Percentiles rank a stretch among this genome's conserved stretches.
Conservation (phyloP, 2,113 vertebrate genomes). For the Charina bottae region DNA sequence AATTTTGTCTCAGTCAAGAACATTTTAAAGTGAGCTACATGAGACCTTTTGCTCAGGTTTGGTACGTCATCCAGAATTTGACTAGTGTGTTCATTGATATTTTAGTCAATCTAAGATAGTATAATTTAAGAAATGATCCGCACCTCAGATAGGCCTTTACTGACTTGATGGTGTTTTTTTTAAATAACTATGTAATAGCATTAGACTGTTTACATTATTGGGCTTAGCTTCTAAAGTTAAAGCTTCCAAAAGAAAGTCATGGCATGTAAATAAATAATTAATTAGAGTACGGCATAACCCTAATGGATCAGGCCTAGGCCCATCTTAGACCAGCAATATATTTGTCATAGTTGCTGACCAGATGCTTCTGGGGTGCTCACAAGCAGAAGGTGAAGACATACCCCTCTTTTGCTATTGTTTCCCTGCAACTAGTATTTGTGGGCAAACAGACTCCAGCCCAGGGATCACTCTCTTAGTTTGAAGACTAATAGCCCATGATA, state of each 20-base stretch:
- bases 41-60: constrained; percentile 44
- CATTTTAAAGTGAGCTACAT: constrained; percentile 38
- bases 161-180: background rate
- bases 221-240: background rate
- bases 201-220: background rate
- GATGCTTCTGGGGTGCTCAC: background rate
- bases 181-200: background rate
- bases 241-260: background rate
- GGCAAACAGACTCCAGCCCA: background rate
- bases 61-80: constrained; percentile 18
- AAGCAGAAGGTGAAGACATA: background rate
- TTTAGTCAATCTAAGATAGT: background rate
- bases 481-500: background rate
- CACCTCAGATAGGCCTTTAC: background rate
- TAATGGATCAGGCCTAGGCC: background rate
- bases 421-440: background rate
- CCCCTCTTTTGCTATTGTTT: background rate
- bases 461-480: background rate
- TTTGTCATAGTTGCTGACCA: background rate
- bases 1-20: constrained; percentile 73
- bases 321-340: background rate
- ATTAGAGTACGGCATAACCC: too few species aligned
- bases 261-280: background rate
- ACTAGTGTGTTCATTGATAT: constrained; percentile 34
- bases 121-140: constrained; percentile 20